Evolutionary conservation across 2,113 vertebrate genomes (phyloP).

Genomic region (Paratilapia polleni): DNA sequence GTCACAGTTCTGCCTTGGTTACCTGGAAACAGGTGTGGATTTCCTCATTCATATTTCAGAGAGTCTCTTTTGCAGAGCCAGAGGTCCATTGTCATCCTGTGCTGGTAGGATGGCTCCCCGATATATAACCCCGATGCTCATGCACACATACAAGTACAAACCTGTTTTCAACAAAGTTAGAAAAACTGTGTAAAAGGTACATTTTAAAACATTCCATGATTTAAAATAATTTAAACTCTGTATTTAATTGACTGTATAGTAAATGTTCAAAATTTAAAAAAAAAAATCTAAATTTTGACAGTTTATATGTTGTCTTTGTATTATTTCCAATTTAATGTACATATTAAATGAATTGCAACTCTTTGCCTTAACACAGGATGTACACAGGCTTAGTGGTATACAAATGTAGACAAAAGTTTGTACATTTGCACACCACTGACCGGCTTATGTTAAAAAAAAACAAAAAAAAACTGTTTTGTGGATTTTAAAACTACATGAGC

Average conservation of each 20-base stretch:
- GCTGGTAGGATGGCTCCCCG: slow-evolving; percentile 45
- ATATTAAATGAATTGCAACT: background rate
- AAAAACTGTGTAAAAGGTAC: background rate
- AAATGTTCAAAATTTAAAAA: background rate
- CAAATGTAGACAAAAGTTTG: background rate
- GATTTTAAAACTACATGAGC: too few species aligned
- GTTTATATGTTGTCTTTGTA: background rate
- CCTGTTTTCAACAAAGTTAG: background rate
- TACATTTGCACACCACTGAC: background rate
- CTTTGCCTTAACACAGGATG: background rate
- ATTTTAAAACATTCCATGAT: too few species aligned
- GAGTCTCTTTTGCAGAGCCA: slow-evolving; percentile 68
- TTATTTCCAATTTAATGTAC: background rate
- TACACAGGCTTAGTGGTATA: too few species aligned
- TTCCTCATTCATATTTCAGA: slow-evolving; percentile 85
- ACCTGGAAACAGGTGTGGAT: slow-evolving; percentile 85
- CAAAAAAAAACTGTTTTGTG: too few species aligned
- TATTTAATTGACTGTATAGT: background rate
- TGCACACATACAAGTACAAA: background rate
- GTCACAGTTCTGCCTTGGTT: slow-evolving; percentile 77
- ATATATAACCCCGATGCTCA: slow-evolving; percentile 59
- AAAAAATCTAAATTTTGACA: background rate
- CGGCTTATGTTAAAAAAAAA: too few species aligned
- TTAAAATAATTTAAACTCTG: background rate
- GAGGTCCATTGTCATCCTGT: slow-evolving; percentile 73